Conservation (phyloP, 2,888 invertebrate genomes). For the Empis stercorea region DNA sequence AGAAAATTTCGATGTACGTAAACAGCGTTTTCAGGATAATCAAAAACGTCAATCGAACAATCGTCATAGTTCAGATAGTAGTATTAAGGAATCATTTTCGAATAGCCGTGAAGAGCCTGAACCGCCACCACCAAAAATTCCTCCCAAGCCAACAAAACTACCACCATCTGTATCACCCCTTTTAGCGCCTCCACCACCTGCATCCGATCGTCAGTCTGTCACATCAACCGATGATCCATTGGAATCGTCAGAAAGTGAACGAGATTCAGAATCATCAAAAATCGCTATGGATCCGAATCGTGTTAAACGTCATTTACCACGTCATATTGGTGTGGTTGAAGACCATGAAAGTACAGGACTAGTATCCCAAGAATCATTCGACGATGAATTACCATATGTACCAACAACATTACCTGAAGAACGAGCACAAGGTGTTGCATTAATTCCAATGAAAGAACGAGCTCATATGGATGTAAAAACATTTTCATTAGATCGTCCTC, state of each 20-base stretch:
- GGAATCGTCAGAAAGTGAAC: constrained; percentile 58
- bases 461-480: constrained; percentile 48
- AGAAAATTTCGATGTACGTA: constrained; percentile 31
- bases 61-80: constrained; percentile 11
- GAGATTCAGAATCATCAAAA: constrained; percentile 44
- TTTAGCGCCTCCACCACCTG: constrained; percentile 10
- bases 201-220: constrained; percentile 23
- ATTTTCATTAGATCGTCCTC: constrained; percentile 59
- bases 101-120: constrained; percentile 5
- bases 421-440: constrained; percentile 65
- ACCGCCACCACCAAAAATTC: constrained; percentile 13
- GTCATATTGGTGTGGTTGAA: constrained; percentile 40
- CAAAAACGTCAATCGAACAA: constrained; percentile 1
- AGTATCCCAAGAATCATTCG: constrained; percentile 71
- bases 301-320: constrained; percentile 35
- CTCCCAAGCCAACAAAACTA: constrained; percentile 19
- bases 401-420: constrained; percentile 82
- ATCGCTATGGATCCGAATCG: constrained; percentile 23
- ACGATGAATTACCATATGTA: constrained; percentile 75
- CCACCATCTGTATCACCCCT: constrained; percentile 16
- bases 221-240: constrained; percentile 38
- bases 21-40: constrained; percentile 26
- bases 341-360: constrained; percentile 63
- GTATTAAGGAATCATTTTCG: constrained; percentile 13
- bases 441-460: constrained; percentile 66